phyloP scores from a whole-genome alignment of 2,888 invertebrate species.

The Diaperis boleti region DNA sequence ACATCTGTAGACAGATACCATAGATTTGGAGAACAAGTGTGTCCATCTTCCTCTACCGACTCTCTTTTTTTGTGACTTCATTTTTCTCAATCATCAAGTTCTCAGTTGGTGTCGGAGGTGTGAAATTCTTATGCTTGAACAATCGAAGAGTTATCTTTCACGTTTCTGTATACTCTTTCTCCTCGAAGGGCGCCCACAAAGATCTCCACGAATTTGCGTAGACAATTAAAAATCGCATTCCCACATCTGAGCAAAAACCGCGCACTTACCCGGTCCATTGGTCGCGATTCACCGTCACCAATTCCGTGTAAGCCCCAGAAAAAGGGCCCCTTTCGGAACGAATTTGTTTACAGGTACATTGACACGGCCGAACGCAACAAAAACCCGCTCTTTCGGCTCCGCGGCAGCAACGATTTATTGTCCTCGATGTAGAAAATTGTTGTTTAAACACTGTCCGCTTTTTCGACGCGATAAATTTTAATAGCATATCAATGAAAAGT shows the following conservation, averaged over 20 bases:
- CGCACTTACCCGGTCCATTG: slow-evolving; percentile 1
- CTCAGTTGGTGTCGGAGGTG: too few relatives aligned
- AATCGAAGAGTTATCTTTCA: too few relatives aligned
- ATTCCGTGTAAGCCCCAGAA: slow-evolving; percentile 10
- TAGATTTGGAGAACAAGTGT: too few relatives aligned
- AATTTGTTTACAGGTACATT: slow-evolving; percentile 38
- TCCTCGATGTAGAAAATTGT: slow-evolving; percentile 42
- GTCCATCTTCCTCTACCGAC: too few relatives aligned
- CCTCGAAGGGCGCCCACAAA: too few relatives aligned
- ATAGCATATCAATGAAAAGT: slow-evolving; percentile 43
- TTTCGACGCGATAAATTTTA: slow-evolving; percentile 35
- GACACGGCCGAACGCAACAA: slow-evolving; percentile 36
- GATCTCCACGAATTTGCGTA: too few relatives aligned
- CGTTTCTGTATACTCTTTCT: too few relatives aligned
- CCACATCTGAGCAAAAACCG: background rate
- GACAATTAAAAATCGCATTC: too few relatives aligned
- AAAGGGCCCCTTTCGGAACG: slow-evolving; percentile 22
- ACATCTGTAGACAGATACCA: too few relatives aligned
- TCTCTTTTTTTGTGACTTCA: too few relatives aligned
- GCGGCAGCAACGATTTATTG: slow-evolving; percentile 16
- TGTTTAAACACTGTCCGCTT: slow-evolving; percentile 41
- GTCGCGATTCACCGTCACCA: background rate
- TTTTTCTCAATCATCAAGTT: too few relatives aligned
- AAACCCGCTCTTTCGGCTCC: slow-evolving; percentile 34
- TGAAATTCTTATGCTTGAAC: too few relatives aligned